phyloP scores from a whole-genome alignment of 2,888 invertebrate genomes.

The Syrista parreyssii region DNA sequence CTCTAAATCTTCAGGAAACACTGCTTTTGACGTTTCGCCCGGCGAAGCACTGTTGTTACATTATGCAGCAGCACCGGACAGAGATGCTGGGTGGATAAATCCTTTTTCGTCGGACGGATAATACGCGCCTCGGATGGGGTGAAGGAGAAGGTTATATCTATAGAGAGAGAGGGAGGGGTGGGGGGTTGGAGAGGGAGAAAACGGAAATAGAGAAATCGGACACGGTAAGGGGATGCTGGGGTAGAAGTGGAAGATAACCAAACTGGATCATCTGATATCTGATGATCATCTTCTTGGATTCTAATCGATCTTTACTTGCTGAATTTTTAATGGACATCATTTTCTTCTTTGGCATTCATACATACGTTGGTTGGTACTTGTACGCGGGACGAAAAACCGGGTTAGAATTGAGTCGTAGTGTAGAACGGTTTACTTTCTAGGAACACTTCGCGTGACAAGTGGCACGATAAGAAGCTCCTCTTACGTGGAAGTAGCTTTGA shows the following conservation, averaged over 20 bases:
- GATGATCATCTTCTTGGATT: too few species aligned
- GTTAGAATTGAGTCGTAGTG: too few species aligned
- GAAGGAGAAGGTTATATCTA: background rate
- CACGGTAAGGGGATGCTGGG: background rate
- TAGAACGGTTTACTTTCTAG: background rate
- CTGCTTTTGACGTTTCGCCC: slow-evolving; percentile 54
- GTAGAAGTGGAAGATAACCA: slow-evolving; percentile 14
- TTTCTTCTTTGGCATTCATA: too few species aligned
- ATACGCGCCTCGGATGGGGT: slow-evolving; percentile 30
- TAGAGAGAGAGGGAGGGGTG: slow-evolving; percentile 10
- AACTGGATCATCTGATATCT: too few species aligned
- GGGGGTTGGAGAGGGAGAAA: background rate
- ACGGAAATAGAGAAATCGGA: slow-evolving; percentile 2
- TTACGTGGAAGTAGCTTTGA: slow-evolving; percentile 11
- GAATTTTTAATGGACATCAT: too few species aligned
- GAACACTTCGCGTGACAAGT: slow-evolving; percentile 14
- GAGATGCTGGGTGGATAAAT: slow-evolving; percentile 43
- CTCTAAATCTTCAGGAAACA: slow-evolving; percentile 59
- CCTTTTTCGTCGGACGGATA: slow-evolving; percentile 53
- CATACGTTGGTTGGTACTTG: too few species aligned
- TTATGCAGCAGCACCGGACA: slow-evolving; percentile 49
- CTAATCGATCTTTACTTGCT: too few species aligned
- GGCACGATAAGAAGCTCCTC: slow-evolving; percentile 18
- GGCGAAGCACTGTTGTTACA: slow-evolving; percentile 54
- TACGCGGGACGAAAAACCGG: too few species aligned